Percentiles rank a stretch among this genome's conserved stretches.
These are phyloP conservation scores for Pardalotus punctatus DNA, from an alignment of 2,113 vertebrate species.

Conservation along the genomic window DNA sequence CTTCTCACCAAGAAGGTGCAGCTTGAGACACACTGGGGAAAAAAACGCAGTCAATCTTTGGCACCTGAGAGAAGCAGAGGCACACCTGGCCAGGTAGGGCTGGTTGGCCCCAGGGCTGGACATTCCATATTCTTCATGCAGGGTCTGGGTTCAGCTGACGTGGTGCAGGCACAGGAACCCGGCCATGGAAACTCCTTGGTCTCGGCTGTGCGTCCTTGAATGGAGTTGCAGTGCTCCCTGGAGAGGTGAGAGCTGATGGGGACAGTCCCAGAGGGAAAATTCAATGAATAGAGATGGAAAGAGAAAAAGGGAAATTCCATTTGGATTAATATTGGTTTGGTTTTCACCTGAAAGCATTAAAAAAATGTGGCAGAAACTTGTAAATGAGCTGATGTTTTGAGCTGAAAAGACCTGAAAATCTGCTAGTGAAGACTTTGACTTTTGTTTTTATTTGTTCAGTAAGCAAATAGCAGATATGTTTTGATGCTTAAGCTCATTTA, in stretches of 20 bases:
- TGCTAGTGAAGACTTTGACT: slow-evolving; percentile 13
- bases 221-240: neutral
- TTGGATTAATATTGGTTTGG: neutral
- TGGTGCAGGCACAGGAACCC: neutral
- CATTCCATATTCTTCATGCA: rapidly evolving
- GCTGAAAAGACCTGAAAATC: slow-evolving; percentile 27
- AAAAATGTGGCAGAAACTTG: neutral
- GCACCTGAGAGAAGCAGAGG: neutral
- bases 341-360: slow-evolving; percentile 2
- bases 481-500: slow-evolving; percentile 41
- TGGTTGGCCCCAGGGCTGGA: neutral
- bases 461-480: slow-evolving; percentile 27
- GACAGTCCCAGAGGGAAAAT: neutral
- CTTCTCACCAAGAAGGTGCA: neutral
- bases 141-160: neutral
- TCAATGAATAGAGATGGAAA: neutral
- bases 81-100: neutral
- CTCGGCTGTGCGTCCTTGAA: neutral
- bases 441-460: neutral
- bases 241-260: neutral
- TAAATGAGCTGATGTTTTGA: neutral
- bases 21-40: neutral
- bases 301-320: neutral
- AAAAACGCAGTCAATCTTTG: neutral
- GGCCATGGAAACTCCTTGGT: neutral